Conservation (phyloP, 2,113 vertebrate species). For the Danionella cerebrum region DNA sequence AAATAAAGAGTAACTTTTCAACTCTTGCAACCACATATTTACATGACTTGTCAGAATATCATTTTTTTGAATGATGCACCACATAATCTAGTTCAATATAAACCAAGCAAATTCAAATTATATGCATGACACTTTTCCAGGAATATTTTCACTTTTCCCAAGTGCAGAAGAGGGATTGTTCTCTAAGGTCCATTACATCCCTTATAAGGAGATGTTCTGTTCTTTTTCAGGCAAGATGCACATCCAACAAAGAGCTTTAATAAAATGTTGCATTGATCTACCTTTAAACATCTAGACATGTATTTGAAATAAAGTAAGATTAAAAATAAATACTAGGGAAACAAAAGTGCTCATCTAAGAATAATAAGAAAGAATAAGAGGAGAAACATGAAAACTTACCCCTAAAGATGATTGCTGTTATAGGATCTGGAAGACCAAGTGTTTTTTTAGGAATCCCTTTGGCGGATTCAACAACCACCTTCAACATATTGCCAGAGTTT, state of each 20-base stretch:
- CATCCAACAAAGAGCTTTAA: neutral
- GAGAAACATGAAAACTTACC: conserved; percentile 67
- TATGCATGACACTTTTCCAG: neutral
- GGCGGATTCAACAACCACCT: conserved; percentile 82
- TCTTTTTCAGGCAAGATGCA: neutral
- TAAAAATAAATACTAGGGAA: neutral
- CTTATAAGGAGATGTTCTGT: conserved; percentile 47
- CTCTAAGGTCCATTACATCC: conserved; percentile 10
- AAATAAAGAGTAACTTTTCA: neutral
- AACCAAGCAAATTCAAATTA: too few species aligned
- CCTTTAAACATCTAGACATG: too few species aligned
- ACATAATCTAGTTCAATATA: too few species aligned
- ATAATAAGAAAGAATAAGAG: too few species aligned
- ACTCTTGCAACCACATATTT: too few species aligned
- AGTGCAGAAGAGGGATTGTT: neutral
- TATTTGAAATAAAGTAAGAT: too few species aligned
- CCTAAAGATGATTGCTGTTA: conserved; percentile 78
- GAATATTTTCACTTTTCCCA: neutral
- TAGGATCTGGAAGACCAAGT: conserved; percentile 87
- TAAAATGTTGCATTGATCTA: too few species aligned
- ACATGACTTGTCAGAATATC: neutral
- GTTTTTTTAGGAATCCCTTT: conserved; percentile 83
- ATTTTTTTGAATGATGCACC: too few species aligned
- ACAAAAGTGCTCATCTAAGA: neutral
- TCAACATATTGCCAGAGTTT: conserved; percentile 69